Evolutionary conservation across 2,888 invertebrate species (phyloP).

Genomic region (Nomada ruficornis): DNA sequence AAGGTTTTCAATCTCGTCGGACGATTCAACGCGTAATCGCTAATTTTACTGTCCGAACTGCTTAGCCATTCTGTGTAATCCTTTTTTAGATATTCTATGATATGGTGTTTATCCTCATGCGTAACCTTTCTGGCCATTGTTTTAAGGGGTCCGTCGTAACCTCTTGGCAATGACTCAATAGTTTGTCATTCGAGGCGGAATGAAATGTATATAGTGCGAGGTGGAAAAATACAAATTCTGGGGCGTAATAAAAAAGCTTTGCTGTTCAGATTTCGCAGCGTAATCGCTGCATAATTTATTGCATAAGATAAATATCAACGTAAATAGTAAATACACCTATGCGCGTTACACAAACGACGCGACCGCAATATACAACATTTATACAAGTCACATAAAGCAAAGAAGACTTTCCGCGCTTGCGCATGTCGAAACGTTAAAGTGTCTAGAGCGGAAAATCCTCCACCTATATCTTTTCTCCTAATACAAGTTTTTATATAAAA

Average conservation of each 20-base stretch:
- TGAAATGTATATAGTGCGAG: not conserved
- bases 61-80: conserved; percentile 30
- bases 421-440: not conserved
- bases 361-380: conserved; percentile 59
- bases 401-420: not conserved
- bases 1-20: conserved; percentile 64
- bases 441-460: not conserved
- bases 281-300: conserved; percentile 78
- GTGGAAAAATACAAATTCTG: no score
- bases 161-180: not conserved
- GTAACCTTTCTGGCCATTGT: conserved; percentile 2
- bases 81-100: conserved; percentile 13
- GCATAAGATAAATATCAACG: conserved; percentile 77
- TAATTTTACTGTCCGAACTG: not conserved
- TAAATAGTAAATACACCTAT: conserved; percentile 60
- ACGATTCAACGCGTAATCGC: not conserved
- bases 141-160: not conserved
- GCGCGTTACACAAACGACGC: conserved; percentile 45
- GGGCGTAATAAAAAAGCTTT: not conserved
- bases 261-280: conserved; percentile 41
- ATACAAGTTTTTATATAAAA: conserved; percentile 1
- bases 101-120: not conserved
- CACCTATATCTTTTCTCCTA: not conserved
- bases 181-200: not conserved
- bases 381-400: conserved; percentile 38